These are phyloP conservation scores for Danaus chrysippus DNA, from an alignment of 2,888 invertebrate genomes.

Conservation along the genomic window DNA sequence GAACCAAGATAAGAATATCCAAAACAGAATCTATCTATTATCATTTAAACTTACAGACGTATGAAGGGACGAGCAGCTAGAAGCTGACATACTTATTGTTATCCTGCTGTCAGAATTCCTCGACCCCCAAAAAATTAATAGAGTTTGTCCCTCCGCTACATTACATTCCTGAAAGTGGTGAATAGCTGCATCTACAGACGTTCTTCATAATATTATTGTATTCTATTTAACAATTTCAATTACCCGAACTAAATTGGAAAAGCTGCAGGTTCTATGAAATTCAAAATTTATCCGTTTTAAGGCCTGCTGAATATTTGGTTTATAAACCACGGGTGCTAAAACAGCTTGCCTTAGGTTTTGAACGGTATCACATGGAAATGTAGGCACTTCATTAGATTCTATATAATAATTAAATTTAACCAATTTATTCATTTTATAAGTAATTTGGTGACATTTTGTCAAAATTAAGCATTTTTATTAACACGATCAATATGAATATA, in stretches of 20 bases:
- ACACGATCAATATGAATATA: constrained; percentile 25
- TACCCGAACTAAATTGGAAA: constrained; percentile 40
- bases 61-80: constrained; percentile 59
- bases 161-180: constrained; percentile 53
- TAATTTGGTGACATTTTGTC: constrained; percentile 35
- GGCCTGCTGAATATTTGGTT: constrained; percentile 55
- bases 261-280: constrained; percentile 62
- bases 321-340: constrained; percentile 49
- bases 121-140: constrained; percentile 65
- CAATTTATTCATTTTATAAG: constrained; percentile 63
- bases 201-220: neutral
- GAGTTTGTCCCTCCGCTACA: constrained; percentile 59
- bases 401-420: constrained; percentile 52
- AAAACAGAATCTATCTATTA: too few relatives aligned
- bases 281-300: constrained; percentile 55
- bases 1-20: too few relatives aligned
- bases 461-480: constrained; percentile 12
- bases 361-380: constrained; percentile 54
- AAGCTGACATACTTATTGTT: constrained; percentile 62
- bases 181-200: neutral
- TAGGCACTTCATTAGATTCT: constrained; percentile 48
- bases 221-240: neutral
- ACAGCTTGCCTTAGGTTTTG: constrained; percentile 56
- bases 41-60: constrained; percentile 41
- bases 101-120: constrained; percentile 56